A percentile compares a stretch with the other conserved stretches of the same genome.
Conservation (phyloP, 2,113 vertebrate genomes). For the Microtus ochrogaster region DNA sequence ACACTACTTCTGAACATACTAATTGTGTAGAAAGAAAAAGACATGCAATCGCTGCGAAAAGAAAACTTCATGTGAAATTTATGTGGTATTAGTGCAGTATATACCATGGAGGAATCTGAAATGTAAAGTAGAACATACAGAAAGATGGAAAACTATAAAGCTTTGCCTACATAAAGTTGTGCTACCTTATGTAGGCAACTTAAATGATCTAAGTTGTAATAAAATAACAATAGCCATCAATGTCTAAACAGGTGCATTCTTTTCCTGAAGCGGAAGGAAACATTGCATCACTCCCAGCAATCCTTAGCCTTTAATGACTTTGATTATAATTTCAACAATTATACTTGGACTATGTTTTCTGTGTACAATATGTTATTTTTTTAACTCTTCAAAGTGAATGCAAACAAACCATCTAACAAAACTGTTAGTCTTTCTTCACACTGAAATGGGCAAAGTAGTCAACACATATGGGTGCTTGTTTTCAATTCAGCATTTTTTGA, state of each 20-base stretch:
- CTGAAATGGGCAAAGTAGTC: constrained; percentile 37
- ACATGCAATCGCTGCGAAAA: neutral
- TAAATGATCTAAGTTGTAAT: neutral
- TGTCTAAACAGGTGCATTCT: neutral
- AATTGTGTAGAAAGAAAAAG: neutral
- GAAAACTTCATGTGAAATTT: constrained; percentile 23
- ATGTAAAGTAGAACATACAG: constrained; percentile 27
- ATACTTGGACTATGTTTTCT: neutral
- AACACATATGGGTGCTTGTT: neutral
- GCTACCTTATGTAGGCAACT: neutral
- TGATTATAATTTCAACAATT: constrained; percentile 20
- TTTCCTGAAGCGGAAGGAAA: constrained; percentile 22
- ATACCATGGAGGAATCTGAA: neutral
- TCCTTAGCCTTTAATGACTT: constrained; percentile 31
- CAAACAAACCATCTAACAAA: constrained; percentile 16
- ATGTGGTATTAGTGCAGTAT: neutral
- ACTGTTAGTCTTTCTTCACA: neutral
- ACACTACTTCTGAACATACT: neutral
- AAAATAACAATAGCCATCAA: neutral
- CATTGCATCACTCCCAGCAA: neutral
- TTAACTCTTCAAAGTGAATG: neutral
- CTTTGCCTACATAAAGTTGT: neutral
- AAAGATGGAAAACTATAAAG: neutral
- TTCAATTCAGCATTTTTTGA: constrained; percentile 29
- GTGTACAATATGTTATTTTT: neutral